A percentile compares a stretch with the other conserved stretches of the same genome.
Conservation (phyloP, 1,140 invertebrate species). For the Solen grandis region DNA sequence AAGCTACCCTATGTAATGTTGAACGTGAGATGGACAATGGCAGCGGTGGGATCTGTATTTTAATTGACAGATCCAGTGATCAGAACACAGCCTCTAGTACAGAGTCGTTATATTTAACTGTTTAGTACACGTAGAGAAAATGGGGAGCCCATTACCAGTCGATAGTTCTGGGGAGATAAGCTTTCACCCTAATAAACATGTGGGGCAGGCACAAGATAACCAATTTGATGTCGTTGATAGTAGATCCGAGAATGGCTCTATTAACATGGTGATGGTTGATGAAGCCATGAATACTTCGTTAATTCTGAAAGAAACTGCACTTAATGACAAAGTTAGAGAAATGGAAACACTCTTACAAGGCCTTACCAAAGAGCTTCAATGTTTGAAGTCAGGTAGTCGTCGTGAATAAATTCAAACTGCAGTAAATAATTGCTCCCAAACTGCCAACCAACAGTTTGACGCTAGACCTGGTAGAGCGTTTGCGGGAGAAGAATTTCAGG, state of each 20-base stretch:
- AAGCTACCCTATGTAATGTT: too few relatives aligned
- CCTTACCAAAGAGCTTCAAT: too few relatives aligned
- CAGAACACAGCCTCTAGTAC: neutral
- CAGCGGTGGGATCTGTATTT: constrained; percentile 26
- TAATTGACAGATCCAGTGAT: constrained; percentile 5
- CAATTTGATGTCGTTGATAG: neutral
- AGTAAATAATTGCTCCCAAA: too few relatives aligned
- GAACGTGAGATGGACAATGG: neutral
- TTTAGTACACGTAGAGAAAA: too few relatives aligned
- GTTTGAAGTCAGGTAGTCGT: too few relatives aligned
- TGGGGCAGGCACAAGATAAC: neutral
- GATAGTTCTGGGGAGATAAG: constrained; percentile 4
- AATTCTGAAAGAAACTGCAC: neutral
- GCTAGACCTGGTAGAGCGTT: too few relatives aligned
- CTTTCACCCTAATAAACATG: neutral
- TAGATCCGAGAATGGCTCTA: neutral
- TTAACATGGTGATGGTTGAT: neutral
- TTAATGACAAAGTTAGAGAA: neutral
- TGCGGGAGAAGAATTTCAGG: too few relatives aligned
- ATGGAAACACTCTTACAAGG: too few relatives aligned
- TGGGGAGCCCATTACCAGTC: neutral
- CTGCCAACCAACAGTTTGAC: too few relatives aligned
- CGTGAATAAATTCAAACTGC: too few relatives aligned
- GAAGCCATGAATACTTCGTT: neutral
- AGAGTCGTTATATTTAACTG: neutral